Base-by-base conservation (phyloP, 2,888 invertebrate genomes). In the Saturnia japonica region DNA sequence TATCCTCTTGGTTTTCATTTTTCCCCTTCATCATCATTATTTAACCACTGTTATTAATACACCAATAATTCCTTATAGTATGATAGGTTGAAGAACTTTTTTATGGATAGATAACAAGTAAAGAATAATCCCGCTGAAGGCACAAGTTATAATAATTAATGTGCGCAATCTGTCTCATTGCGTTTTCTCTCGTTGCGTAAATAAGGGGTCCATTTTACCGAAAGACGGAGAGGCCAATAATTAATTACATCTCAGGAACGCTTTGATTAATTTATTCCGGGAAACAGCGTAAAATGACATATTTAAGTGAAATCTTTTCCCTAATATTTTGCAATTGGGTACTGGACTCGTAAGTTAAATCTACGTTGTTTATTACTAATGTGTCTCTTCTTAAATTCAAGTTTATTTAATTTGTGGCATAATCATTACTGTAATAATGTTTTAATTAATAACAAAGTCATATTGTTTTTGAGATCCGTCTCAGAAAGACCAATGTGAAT, bases 201-300 rank as follows among this genome's bases (percentile, higher is more conserved):
- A 64, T 25, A 40, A 64, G 19, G n/a, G 40, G 40, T 16, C 19
- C 64, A 6, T n/a, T 64, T 64, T 19, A 60, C 57, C 57, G 14
- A 28, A 14, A 60, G 25, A 60, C 12, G 57, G 57, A 28, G 57
- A 28, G 57, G 14, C 25, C 28, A 25, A 64, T 64, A 40, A 64
- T 40, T 64, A 64, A 64, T 64, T n/a, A 64, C 40, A n/a, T 19
- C 64, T 40, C 64, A 12, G 64, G 19, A 40, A 40, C 34, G 1
- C n/a, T 40, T 7, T 64, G 40, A 64, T 64, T 64, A 34, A 64
- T 64, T 64, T 64, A 64, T 64, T 64, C 64, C 64, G 40, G 14
- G 9, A 64, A 40, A 6, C 40, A 64, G 25, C 64, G 19, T n/a
- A 40, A n/a, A n/a, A n/a, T 16, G 62, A n/a, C n/a, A n/a, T 40